A percentile compares a stretch with the other conserved stretches of the same genome.
Evolutionary conservation across 2,888 invertebrate genomes (phyloP).

Genomic region (Diadegma fenestrale): DNA sequence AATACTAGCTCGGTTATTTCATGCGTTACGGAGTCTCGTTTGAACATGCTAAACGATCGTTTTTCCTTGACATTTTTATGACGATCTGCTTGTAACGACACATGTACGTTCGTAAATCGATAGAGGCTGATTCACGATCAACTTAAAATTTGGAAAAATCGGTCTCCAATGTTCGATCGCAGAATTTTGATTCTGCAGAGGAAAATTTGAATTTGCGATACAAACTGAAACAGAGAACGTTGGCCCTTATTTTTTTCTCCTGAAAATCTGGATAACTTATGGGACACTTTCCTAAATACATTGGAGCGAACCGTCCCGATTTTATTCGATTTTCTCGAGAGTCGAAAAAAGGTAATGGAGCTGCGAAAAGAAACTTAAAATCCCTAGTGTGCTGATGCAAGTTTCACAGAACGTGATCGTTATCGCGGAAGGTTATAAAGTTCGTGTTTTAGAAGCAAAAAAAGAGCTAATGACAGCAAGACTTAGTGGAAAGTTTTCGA

Average conservation of each 20-base stretch:
- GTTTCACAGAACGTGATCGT: background rate
- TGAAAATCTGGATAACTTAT: background rate
- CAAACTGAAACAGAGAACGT: background rate
- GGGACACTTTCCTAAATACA: background rate
- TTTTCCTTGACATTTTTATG: constrained; percentile 35
- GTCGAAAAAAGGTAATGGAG: background rate
- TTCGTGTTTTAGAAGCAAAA: background rate
- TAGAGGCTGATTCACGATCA: constrained; percentile 32
- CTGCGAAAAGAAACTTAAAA: background rate
- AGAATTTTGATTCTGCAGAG: background rate
- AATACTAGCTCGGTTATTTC: constrained; percentile 1
- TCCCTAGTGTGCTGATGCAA: background rate
- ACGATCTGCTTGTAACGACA: constrained; percentile 3
- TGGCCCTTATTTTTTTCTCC: background rate
- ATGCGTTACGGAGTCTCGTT: constrained; percentile 1
- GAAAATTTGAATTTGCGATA: background rate
- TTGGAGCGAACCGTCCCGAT: background rate
- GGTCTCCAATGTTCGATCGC: too few species aligned
- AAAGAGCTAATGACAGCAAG: background rate
- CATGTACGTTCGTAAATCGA: background rate
- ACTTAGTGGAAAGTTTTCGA: background rate
- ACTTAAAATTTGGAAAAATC: background rate
- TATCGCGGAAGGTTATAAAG: too few species aligned
- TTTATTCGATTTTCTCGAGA: background rate
- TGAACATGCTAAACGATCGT: constrained; percentile 18